These are phyloP conservation scores for Nesospiza acunhae DNA, from an alignment of 2,113 vertebrate species.

Conservation along the genomic window DNA sequence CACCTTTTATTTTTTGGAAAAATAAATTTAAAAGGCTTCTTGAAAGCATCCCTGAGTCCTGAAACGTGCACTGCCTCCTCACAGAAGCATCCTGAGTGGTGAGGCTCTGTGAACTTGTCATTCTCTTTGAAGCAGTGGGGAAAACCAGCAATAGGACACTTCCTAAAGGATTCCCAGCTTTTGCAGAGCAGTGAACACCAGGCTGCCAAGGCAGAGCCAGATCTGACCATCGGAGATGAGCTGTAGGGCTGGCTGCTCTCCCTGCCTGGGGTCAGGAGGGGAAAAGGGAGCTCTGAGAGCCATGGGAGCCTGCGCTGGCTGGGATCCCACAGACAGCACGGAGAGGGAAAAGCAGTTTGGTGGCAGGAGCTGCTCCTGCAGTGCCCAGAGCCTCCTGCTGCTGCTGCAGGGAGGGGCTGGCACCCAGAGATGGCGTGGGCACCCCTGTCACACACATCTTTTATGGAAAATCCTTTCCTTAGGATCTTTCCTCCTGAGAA, in stretches of 20 bases:
- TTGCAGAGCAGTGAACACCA: neutral
- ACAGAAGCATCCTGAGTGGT: neutral
- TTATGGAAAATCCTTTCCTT: no score
- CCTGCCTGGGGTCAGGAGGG: neutral
- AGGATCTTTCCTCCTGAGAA: no score
- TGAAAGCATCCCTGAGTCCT: neutral
- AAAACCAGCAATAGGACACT: neutral
- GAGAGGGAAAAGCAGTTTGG: no score
- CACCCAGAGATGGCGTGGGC: rapidly evolving
- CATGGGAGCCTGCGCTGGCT: neutral
- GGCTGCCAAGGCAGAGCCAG: neutral
- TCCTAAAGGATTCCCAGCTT: neutral
- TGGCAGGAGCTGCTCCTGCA: neutral
- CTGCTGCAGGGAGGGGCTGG: neutral
- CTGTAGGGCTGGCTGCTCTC: neutral
- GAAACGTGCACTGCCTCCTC: neutral
- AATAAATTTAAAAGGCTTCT: neutral
- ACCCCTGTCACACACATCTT: no score
- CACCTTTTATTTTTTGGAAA: constrained; percentile 28
- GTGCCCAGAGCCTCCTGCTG: rapidly evolving
- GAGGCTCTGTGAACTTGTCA: neutral
- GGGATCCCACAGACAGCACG: no score
- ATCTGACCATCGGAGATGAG: neutral
- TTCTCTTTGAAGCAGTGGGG: neutral
- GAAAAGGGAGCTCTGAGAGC: neutral